Base-by-base conservation (phyloP, 2,888 invertebrate genomes). In the Hemithea aestivaria region DNA sequence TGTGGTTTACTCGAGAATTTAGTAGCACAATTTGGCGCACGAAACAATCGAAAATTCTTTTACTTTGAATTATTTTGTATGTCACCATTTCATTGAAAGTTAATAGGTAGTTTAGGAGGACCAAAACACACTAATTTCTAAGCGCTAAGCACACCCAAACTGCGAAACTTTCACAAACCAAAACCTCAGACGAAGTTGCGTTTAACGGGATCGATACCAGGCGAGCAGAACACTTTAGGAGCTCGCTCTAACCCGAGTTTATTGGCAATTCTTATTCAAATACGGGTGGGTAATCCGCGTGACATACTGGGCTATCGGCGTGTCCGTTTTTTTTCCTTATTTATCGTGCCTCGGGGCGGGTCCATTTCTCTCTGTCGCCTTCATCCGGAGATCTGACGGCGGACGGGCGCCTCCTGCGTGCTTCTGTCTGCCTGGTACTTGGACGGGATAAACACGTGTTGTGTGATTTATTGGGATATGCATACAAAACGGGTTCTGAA, bases 261-360 rank as follows among this genome's bases (percentile, higher is more conserved):
- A 80, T 82, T 81, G 77, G 74, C 81, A 74, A 84, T 84, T 82
- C 79, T 76, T 80, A 85, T 84, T 85, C 79, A 83, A 84, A 83
- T 80, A 78, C 68, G 71, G 71, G 62, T 59, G 64, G 65, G 61
- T 80, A 82, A 81, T 83, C 82, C 73, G 64, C 57, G 67, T 73
- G 81, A 82, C 83, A 80, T 75, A 77, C 80, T 72, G 73, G 73
- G 66, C 73, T 72, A 76, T 77, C 74, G 74, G 66, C 60, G 60
- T 73, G 77, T 75, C 75, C 73, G 69, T 66, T 77, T 75, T 48
- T n/a, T 74, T 77, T 76, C 74, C 66, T 78, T 84, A 81, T 82
- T 83, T 81, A 78, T 79, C 51, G 61, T 61, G 62, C 66, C 53
- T 59, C 56, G 56, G 62, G 72, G 63, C 62, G 58, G 73, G 69